These are phyloP conservation scores for Luscinia luscinia DNA, from an alignment of 2,797 vertebrate species.

Conservation along the genomic window DNA sequence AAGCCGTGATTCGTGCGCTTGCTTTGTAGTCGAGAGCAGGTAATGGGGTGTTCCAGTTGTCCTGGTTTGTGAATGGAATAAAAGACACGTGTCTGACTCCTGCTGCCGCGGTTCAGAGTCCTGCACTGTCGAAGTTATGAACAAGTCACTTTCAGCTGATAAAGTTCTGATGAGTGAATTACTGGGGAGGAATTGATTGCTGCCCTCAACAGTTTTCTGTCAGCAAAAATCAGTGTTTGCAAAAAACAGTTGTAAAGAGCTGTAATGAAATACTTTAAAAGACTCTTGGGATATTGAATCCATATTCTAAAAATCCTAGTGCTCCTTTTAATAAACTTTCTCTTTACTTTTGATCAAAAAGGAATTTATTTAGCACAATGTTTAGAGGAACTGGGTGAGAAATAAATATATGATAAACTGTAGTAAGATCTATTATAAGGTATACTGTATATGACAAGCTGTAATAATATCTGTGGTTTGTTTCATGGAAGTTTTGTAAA, in stretches of 20 bases:
- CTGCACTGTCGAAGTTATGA: neutral
- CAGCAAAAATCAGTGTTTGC: neutral
- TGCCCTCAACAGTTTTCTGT: neutral
- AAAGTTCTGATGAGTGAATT: neutral
- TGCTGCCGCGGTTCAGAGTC: neutral
- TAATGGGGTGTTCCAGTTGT: neutral
- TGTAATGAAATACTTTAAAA: fast-evolving
- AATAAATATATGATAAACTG: neutral
- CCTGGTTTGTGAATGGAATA: neutral
- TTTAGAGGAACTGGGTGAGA: neutral
- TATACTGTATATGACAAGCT: neutral
- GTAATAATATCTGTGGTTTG: neutral
- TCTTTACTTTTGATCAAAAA: neutral
- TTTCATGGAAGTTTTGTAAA: neutral
- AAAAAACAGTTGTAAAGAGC: neutral
- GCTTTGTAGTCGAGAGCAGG: neutral
- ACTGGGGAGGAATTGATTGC: fast-evolving
- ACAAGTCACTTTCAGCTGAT: neutral
- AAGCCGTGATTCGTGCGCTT: fast-evolving
- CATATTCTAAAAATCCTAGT: neutral
- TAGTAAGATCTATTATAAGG: neutral
- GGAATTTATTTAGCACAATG: fast-evolving
- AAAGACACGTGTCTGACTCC: neutral
- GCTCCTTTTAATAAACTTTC: neutral
- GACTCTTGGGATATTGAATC: neutral